Evolutionary conservation across 2,888 invertebrate genomes (phyloP), one percentile per base, ranked within the genome.

Genomic region (Tiliacea citrago): DNA sequence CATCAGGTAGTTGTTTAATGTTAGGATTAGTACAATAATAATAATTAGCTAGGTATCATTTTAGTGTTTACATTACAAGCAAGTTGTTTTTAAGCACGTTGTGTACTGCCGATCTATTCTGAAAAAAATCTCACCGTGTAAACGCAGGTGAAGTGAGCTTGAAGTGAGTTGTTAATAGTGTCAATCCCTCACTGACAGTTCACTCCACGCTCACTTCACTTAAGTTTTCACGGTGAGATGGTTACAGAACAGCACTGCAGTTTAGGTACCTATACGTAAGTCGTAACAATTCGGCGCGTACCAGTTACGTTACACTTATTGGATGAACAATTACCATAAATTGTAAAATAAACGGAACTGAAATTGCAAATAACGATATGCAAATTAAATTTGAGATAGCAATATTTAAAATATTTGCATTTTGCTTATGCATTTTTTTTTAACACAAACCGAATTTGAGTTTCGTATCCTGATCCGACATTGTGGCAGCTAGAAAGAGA

Each of bases 371-470:
- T 53, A 45, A 68, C 35, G 13, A 21, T 62, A 71, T 13, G 58
- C 67, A 68, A 79, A 79, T 58, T 21, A 78, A 68, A 78, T 49
- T 39, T 39, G 2, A 60, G 18, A 61, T 62, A 24, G 58, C 24
- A 45, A 57, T 49, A 74, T 51, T 13, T 68, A 42, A 66, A 66
- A 68, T n/a, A n/a, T n/a, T n/a, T n/a, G n/a, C 57, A 66, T 63
- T 61, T 42, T 49, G n/a, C n/a, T 0, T 47, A 18, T 4, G 12
- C 7, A 42, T 51, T 42, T 39, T 57, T 47, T 63, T 18, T 57
- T 4, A 58, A 58, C 42, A 94, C 95, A 87, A 92, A 95, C 95
- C 95, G 79, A 94, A 94, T 80, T 93, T 89, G 10, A 94, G 89
- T 88, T 93, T 92, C 57, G 90, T 82, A 79, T 94, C 92, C 86